Conservation (phyloP, 2,113 vertebrate genomes). For the Mola mola region DNA sequence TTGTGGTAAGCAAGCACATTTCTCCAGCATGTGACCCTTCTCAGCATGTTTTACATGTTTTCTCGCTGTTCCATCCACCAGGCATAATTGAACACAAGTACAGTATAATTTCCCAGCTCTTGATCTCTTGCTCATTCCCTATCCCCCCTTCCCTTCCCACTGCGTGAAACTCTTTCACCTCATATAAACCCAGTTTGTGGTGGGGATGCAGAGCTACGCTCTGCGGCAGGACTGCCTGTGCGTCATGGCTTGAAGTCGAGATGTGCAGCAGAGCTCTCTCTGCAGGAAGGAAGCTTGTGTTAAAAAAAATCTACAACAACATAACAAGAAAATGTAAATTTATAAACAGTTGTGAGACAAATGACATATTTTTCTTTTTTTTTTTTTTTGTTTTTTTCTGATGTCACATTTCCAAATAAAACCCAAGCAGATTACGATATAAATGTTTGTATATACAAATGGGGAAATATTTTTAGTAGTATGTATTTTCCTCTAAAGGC, state of each 20-base stretch:
- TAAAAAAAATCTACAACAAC: too few species aligned
- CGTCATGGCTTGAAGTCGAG: conserved; percentile 58
- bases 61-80: conserved; percentile 39
- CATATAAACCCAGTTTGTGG: conserved; percentile 50
- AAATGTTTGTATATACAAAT: too few species aligned
- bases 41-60: conserved; percentile 48
- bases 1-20: conserved; percentile 48
- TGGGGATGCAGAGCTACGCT: conserved; percentile 30
- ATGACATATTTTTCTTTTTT: too few species aligned
- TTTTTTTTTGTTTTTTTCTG: too few species aligned
- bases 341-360: too few species aligned
- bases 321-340: too few species aligned
- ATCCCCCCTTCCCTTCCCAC: conserved; percentile 27
- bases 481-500: too few species aligned
- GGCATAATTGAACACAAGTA: conserved; percentile 47
- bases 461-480: too few species aligned
- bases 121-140: conserved; percentile 33
- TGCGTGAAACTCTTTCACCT: conserved; percentile 48
- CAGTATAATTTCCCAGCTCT: conserved; percentile 31
- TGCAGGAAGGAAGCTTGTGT: too few species aligned
- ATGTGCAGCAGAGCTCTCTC: conserved; percentile 47
- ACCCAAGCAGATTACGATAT: too few species aligned
- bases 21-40: conserved; percentile 28
- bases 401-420: too few species aligned
- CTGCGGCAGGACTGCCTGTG: conserved; percentile 27